Percentiles rank a stretch among this genome's conserved stretches.
phyloP scores from a whole-genome alignment of 2,797 vertebrate genomes.

The Rhyacichthys aspro region DNA sequence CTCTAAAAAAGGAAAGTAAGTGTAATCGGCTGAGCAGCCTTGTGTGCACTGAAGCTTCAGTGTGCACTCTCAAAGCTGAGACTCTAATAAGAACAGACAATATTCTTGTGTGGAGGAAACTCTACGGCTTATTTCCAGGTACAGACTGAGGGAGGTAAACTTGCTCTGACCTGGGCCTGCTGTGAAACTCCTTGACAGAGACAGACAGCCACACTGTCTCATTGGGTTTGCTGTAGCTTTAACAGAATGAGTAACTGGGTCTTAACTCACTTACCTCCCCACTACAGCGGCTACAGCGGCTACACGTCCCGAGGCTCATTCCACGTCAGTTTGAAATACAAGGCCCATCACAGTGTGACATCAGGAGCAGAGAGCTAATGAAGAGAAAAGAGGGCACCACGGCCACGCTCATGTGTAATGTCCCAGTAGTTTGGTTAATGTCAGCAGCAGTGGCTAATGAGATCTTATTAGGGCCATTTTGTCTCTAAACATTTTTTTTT shows the following conservation, averaged over 20 bases:
- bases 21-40: slow-evolving; percentile 61
- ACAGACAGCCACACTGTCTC: slow-evolving; percentile 39
- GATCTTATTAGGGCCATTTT: background rate
- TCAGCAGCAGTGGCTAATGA: slow-evolving; percentile 4
- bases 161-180: slow-evolving; percentile 51
- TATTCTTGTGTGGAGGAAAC: slow-evolving; percentile 50
- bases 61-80: slow-evolving; percentile 48
- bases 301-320: slow-evolving; percentile 12
- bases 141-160: slow-evolving; percentile 51
- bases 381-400: background rate
- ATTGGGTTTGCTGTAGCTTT: slow-evolving; percentile 21
- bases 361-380: slow-evolving; percentile 1
- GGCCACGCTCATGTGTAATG: background rate
- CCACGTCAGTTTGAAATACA: background rate
- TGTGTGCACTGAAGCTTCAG: slow-evolving; percentile 59
- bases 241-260: slow-evolving; percentile 37
- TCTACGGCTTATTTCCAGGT: slow-evolving; percentile 62
- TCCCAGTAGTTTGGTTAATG: background rate
- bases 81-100: slow-evolving; percentile 75
- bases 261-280: slow-evolving; percentile 29
- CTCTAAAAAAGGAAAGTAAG: slow-evolving; percentile 61
- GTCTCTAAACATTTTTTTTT: slow-evolving; percentile 6
- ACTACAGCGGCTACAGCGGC: slow-evolving; percentile 8
- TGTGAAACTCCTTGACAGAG: slow-evolving; percentile 47
- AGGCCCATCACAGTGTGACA: background rate